Evolutionary conservation across 2,113 vertebrate species (phyloP), one percentile per base, ranked within the genome.

Genomic region (Datnioides undecimradiatus): DNA sequence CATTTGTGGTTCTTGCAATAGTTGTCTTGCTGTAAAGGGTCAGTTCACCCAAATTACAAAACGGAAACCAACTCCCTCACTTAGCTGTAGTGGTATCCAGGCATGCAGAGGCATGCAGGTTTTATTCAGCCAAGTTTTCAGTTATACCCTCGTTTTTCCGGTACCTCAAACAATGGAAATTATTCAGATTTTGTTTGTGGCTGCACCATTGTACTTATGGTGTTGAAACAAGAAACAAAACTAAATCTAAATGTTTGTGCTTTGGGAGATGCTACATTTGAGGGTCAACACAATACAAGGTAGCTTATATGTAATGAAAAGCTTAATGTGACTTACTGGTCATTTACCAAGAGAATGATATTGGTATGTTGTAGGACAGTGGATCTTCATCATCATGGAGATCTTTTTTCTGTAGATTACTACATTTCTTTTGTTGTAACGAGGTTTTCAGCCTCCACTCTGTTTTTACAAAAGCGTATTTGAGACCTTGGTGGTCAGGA

Each of bases 401-500:
- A 29, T 19, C 1, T 6, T 25, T 16, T 34, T 23, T 57, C 19
- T 46, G 3, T 55, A 29, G 17, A 23, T 38, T 38, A 31, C 43
- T 38, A 45, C 49, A 40, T 13, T 45, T 19, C 12, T 54, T 41
- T 41, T 9, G 13, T 43, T 25, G 14, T 55, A 4, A 40, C 74
- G 14, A 67, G 8, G 51, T 69, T 62, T 62, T 9, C 11, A 75
- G 49, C 19, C 48, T 74, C 41, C 46, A 27, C 6, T 65, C 6
- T 65, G 59, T 68, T 66, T 74, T 34, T 13, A 57, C 27, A 66
- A 31, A 73, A 74, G 46, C 34, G 17, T 58, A 36, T 62, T 48
- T 64, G 19, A 60, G n/a, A 79, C 58, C 21, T 84, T 52, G 43
- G 45, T 64, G 10, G 38, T 25, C 21, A 64, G 57, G 33, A 72